Evolutionary conservation across 1,140 invertebrate species (phyloP), one percentile per base, ranked within the genome.

Genomic region (Brachystomella parvula): DNA sequence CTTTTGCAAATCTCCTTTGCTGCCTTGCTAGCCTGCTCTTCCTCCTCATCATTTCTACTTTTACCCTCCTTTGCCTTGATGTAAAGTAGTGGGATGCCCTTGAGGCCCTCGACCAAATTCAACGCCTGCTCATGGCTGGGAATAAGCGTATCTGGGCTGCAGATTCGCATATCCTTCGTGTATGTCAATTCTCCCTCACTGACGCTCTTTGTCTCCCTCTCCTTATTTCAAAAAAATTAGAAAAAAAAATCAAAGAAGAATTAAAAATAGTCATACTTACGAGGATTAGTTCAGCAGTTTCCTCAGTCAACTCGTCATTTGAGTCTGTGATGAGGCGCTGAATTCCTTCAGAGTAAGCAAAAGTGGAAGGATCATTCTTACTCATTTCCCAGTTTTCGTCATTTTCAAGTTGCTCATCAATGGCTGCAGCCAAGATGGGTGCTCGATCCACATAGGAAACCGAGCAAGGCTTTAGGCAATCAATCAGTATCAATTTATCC

Each of bases 401-500:
- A 30, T 12, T 29, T 3, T 60, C 29, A 12, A 60, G 6, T 31
- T 31, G 31, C 28, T 33, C 31, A 19, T 60, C 58, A 30, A 60
- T 60, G 24, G 29, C 29, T 21, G 31, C 31, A 9, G 58, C 28
- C 31, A 60, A 31, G 17, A 12, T 24, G 26, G 21, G 3, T 28
- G 58, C 58, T 9, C 31, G 15, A 21, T 60, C 30, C 17, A 19
- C 31, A 31, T 17, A 60, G 6, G 28, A 29, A 9, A 19, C 29
- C 6, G 31, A 31, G 12, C 12, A 9, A 17, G 58, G 58, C 58
- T 60, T 60, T 3, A 60, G 3, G 6, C 6, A 3, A 31, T 60
- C 58, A 60, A 60, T 60, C 6, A 60, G 3, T 9, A 60, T 60
- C 29, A 60, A 60, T 6, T 31, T 26, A 60, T 60, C 29, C 24